Percentiles rank a stretch among this genome's conserved stretches.
Evolutionary conservation across 2,113 vertebrate species (phyloP).

Genomic region (Dissostichus mawsoni): DNA sequence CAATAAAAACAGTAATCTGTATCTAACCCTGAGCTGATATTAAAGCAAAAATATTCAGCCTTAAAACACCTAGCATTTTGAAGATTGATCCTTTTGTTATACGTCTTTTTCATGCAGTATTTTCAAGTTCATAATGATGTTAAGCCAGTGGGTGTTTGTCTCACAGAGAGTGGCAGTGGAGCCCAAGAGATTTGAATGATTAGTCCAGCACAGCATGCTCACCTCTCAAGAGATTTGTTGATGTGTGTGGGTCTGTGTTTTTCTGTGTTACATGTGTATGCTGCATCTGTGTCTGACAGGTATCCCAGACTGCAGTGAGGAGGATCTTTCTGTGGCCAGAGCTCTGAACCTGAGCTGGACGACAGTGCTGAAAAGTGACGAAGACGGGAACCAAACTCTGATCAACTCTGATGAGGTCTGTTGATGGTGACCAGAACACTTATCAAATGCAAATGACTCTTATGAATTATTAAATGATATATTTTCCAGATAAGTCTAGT

Average conservation of each 20-base stretch:
- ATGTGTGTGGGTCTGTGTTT: conserved; percentile 1
- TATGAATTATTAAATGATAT: background rate
- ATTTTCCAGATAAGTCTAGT: background rate
- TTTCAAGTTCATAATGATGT: background rate
- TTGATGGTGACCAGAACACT: background rate
- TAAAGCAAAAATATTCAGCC: background rate
- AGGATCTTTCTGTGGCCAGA: conserved; percentile 85
- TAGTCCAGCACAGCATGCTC: conserved; percentile 43
- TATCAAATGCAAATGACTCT: background rate
- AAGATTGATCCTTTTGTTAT: background rate
- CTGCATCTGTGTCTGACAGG: conserved; percentile 75
- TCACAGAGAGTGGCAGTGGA: conserved; percentile 28
- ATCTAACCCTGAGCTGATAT: background rate
- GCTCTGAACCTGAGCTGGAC: conserved; percentile 86
- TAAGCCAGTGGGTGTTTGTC: conserved; percentile 47
- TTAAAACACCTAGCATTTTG: background rate
- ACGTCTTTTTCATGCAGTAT: background rate
- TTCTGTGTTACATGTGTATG: background rate
- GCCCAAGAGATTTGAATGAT: conserved; percentile 36
- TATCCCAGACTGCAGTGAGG: conserved; percentile 87
- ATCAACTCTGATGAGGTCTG: conserved; percentile 90
- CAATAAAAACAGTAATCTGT: background rate
- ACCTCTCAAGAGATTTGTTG: conserved; percentile 29
- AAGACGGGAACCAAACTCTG: conserved; percentile 87
- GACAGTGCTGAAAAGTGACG: conserved; percentile 83